Evolutionary conservation across 2,113 vertebrate species (phyloP).

Genomic region (Stegostoma tigrinum): DNA sequence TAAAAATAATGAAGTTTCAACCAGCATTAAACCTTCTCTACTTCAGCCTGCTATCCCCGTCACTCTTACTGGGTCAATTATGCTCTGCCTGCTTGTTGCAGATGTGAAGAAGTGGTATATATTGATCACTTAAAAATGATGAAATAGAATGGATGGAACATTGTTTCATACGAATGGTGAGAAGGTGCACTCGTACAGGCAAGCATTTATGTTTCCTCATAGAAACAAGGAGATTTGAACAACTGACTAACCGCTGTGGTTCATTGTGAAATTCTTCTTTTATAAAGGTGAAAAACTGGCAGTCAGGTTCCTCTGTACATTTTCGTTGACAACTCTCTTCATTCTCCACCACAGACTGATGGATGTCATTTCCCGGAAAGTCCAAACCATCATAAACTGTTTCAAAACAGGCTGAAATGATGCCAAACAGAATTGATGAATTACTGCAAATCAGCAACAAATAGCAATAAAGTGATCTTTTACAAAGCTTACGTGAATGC

Average conservation of each 20-base stretch:
- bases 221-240: not conserved
- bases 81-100: not conserved
- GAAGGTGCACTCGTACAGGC: not conserved
- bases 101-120: not conserved
- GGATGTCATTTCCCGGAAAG: slow-evolving; percentile 56
- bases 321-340: slow-evolving; percentile 53
- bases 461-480: not conserved
- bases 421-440: not conserved
- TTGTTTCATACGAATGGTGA: not conserved
- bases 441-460: not conserved
- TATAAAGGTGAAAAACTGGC: slow-evolving; percentile 60
- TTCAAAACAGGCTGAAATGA: slow-evolving; percentile 53
- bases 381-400: slow-evolving; percentile 49
- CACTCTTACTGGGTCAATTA: no score
- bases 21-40: no score
- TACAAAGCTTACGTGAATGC: no score
- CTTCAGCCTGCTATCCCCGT: no score
- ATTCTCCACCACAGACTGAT: slow-evolving; percentile 40
- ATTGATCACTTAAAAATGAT: not conserved
- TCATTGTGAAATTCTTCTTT: slow-evolving; percentile 44
- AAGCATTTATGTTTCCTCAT: not conserved
- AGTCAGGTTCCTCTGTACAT: slow-evolving; percentile 55
- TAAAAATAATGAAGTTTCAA: no score
- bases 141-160: not conserved
- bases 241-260: slow-evolving; percentile 49